These are phyloP conservation scores for Trematomus loennbergii DNA, from an alignment of 2,113 vertebrate genomes.

Conservation along the genomic window DNA sequence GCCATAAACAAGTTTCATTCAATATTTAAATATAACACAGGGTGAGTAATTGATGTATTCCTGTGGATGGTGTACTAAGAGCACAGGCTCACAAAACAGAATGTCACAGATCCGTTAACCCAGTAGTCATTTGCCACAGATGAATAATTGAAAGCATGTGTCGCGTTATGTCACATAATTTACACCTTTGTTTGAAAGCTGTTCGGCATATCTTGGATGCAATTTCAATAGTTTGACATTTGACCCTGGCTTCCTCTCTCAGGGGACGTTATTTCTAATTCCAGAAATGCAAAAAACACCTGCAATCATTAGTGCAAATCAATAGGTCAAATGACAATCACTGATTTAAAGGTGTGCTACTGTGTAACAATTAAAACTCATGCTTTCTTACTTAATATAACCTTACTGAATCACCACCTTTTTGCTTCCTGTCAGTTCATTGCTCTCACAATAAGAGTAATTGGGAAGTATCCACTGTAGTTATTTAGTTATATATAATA, in stretches of 20 bases:
- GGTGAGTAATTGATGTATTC: too few species aligned
- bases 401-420: not conserved
- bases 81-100: not conserved
- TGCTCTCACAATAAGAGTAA: not conserved
- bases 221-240: constrained; percentile 3
- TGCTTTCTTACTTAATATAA: not conserved
- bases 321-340: not conserved
- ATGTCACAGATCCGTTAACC: not conserved
- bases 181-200: too few species aligned
- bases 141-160: not conserved
- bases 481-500: too few species aligned
- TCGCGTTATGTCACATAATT: not conserved
- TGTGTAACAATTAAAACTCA: not conserved
- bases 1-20: too few species aligned
- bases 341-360: not conserved
- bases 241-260: not conserved
- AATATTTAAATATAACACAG: too few species aligned
- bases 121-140: not conserved
- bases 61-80: too few species aligned
- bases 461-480: not conserved
- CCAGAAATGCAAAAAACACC: not conserved
- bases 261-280: not conserved
- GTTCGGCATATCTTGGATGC: not conserved
- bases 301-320: constrained; percentile 24
- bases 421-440: not conserved